These are phyloP conservation scores for Smutsia gigantea DNA, from an alignment of 2,797 vertebrate species.

Conservation along the genomic window DNA sequence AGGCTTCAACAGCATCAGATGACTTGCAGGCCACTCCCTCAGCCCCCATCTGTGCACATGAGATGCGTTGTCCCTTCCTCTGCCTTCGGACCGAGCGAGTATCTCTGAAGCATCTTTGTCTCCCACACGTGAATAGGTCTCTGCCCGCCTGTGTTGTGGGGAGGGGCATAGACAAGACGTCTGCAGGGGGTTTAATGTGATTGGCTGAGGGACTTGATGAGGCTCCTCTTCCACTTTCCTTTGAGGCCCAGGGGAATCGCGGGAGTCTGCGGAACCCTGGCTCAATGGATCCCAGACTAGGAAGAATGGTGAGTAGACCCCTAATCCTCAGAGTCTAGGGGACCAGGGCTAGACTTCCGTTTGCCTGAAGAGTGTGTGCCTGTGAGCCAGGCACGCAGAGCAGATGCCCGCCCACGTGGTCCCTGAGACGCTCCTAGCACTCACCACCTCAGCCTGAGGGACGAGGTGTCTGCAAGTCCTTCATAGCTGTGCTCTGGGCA, in stretches of 20 bases:
- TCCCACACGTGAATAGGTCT: neutral
- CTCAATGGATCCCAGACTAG: slow-evolving; percentile 34
- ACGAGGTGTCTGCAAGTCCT: accelerated
- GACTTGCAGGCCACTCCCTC: neutral
- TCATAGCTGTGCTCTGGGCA: neutral
- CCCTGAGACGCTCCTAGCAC: accelerated
- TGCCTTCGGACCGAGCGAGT: accelerated
- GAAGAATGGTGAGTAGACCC: slow-evolving; percentile 59
- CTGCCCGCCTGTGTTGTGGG: neutral
- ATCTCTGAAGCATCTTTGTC: slow-evolving; percentile 52
- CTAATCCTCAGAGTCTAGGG: accelerated
- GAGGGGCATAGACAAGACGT: neutral
- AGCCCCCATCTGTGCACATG: neutral
- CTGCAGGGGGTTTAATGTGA: neutral
- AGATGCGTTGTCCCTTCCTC: neutral
- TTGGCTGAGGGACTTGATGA: accelerated
- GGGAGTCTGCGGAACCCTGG: neutral
- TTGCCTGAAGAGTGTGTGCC: accelerated
- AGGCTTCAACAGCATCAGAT: neutral
- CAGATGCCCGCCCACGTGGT: neutral
- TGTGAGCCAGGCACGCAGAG: too few relatives aligned
- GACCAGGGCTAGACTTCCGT: accelerated
- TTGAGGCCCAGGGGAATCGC: neutral
- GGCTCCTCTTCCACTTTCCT: neutral
- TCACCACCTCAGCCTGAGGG: neutral